Evolutionary conservation across 1,140 invertebrate genomes (phyloP), one percentile per base, ranked within the genome.

Genomic region (Brachionus rubens): DNA sequence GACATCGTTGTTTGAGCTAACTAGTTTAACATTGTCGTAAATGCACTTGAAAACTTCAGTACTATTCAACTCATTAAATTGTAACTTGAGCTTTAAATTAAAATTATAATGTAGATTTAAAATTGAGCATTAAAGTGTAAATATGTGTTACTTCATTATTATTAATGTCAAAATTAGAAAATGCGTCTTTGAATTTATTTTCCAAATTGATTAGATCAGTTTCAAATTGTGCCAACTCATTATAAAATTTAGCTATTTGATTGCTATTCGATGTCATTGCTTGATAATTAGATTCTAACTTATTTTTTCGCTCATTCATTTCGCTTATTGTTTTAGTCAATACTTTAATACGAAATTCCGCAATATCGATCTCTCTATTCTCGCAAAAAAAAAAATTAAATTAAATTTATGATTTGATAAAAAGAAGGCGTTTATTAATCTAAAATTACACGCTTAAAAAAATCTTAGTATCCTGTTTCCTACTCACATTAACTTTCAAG

Each of bases 21-120:
- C 43, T 65, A 65, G 43, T 65, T 65, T 65, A 10, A 65, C 59
- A 65, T 65, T 65, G 21, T 65, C 24, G 19, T 43, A 24, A 24
- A 65, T 43, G 19, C 36, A 24, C 21, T 65, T 43, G 3, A 65
- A 43, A 12, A 65, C 12, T 28, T 65, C 40, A 10, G 24, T 24
- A 19, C 12, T 65, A 43, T 65, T 41, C 24, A 65, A 12, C 12
- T 65, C 19, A 28, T 65, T 65, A 24, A 65, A 65, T 12, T 65
- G 16, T 19, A 65, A n/a, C 59, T 65, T 65, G 16, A 65, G 59
- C 59, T 65, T 65, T 65, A 43, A 65, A 41, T 65, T n/a, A n/a
- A n/a, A n/a, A n/a, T n/a, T n/a, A n/a, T n/a, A n/a, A n/a, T n/a
- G n/a, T n/a, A n/a, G n/a, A n/a, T n/a, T n/a, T n/a, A n/a, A n/a